Base-by-base conservation (phyloP, 2,888 invertebrate species). In the Lithophane ornitopus region DNA sequence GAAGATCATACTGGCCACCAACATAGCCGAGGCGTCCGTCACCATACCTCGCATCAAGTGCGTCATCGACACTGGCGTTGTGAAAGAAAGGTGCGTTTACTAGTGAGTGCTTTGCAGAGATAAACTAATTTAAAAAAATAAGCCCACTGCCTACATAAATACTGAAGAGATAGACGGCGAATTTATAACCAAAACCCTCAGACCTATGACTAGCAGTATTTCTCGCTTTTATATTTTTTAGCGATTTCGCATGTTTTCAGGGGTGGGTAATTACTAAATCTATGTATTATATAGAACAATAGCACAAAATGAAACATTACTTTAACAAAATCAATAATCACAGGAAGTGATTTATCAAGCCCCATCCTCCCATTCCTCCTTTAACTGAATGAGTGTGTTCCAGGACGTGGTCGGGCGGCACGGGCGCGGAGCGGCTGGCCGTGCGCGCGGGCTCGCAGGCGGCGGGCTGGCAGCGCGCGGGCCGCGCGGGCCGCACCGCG, bases 21-120 rank as follows among this genome's bases (percentile, higher is more conserved):
- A 99, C 93, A 98, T 99, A 84, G 99, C 99, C 0, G 99, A 99
- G 96, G 99, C 99, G 0, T 99, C 99, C 4, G 97, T 99, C 46
- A 99, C 99, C 0, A 99, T 99, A 87, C 98, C 98, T 74, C 98
- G 98, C 71, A 98, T 99, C 85, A 98, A 98, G 89, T 98, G 98
- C 95, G 99, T 99, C 16, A 98, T 99, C 76, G 99, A 99, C 91
- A 97, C 98, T 75, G 99, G 99, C 0, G 98, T 98, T 93, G 99
- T 99, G 0, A 99, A 99, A 96, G 98, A 98, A 84, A 98, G 98
- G 97, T 98, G 94, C 90, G 84, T 84, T 76, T 66, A 52, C 22
- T 68, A 73, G 22, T 54, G 46, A 74, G 52, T 65, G 56, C 28
- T 56, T 56, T 28, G n/a, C 19, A 26, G 16, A 54, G 16, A 39